Base-by-base conservation (phyloP, 1,140 invertebrate species). In the Tribolium madens region DNA sequence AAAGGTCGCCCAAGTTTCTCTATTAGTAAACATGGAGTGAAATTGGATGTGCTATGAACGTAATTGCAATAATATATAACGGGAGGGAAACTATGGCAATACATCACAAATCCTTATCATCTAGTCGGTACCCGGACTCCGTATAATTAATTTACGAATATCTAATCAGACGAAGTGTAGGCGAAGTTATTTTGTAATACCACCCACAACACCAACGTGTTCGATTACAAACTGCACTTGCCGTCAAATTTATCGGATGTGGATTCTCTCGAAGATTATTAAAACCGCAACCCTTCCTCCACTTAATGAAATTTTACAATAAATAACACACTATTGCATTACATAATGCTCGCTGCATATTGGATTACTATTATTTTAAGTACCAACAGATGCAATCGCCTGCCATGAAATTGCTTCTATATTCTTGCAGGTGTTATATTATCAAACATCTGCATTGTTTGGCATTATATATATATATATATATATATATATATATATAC, bases 101-200 rank as follows among this genome's bases (percentile, higher is more conserved):
- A 64, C 57, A 64, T 64, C 57, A 64, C 57, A 64, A 64, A 64
- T 64, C 57, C 57, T 64, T 64, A 64, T 64, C 57, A 18, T 33
- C 57, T 33, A 57, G 21, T 33, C 57, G 57, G 57, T 64, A 64
- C 57, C 57, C 57, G 57, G 21, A 64, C 57, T 64, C 2, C 12
- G 21, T 64, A 64, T 64, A 64, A 64, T 64, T 64, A 64, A 64
- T 64, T 31, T 64, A 64, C 57, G 57, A 42, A 64, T 64, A 64
- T 64, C 57, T 64, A 64, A 64, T 64, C 57, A 64, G 57, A 64
- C 21, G 26, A 33, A 33, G 57, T 64, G 57, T 64, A 33, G 57
- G 57, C 26, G 57, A 64, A 64, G 57, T 64, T 64, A 33, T 64
- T 64, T 33, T 64, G 57, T 64, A 64, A 64, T 64, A 64, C 33